Conservation (phyloP, 2,888 invertebrate genomes). For the Troglohyphantes excavatus region DNA sequence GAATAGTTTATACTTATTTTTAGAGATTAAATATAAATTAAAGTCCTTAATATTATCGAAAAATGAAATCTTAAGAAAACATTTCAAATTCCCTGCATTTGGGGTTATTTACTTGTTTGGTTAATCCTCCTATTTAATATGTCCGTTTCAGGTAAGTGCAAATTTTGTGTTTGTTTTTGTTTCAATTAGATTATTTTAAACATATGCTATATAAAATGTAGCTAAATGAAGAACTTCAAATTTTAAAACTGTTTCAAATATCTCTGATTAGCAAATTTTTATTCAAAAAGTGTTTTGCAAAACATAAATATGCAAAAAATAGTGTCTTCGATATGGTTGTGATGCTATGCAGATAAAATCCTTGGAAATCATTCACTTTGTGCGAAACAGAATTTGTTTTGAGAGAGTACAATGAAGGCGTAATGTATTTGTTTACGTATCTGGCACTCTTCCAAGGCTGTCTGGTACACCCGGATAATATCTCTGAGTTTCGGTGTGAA, state of each 20-base stretch:
- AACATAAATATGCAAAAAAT: too few species aligned
- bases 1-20: background rate
- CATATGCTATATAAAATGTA: too few species aligned
- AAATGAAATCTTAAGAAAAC: background rate
- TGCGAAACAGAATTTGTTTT: background rate
- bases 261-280: background rate
- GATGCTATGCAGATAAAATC: background rate
- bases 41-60: too few species aligned
- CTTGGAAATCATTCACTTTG: background rate
- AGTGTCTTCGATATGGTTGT: background rate
- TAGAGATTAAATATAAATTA: too few species aligned
- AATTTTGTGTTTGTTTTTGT: background rate
- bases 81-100: too few species aligned
- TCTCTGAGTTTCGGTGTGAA: background rate
- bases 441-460: conserved; percentile 42
- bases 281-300: background rate
- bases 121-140: background rate
- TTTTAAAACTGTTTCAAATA: too few species aligned
- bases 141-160: conserved; percentile 32
- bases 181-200: background rate
- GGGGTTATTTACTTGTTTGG: background rate
- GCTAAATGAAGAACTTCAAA: background rate
- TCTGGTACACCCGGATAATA: conserved; percentile 44
- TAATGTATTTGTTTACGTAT: conserved; percentile 27
- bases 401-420: background rate